A percentile compares a stretch with the other conserved stretches of the same genome.
phyloP scores from a whole-genome alignment of 2,888 invertebrate genomes.

The Orgyia antiqua region DNA sequence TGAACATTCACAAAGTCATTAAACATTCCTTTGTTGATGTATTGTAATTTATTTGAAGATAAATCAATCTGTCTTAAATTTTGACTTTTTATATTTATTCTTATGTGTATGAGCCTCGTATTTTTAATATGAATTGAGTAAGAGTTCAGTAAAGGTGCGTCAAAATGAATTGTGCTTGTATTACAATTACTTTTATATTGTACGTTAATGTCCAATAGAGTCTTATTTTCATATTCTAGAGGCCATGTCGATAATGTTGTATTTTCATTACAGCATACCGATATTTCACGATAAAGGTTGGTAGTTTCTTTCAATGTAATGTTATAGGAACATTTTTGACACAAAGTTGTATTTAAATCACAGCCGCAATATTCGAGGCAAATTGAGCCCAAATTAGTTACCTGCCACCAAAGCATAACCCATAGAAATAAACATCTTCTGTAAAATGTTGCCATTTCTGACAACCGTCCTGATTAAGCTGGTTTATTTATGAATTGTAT shows the following conservation, averaged over 20 bases:
- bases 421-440: conserved; percentile 54
- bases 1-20: conserved; percentile 76
- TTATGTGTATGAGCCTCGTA: conserved; percentile 48
- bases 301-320: conserved; percentile 50
- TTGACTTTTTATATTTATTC: conserved; percentile 43
- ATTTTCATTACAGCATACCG: conserved; percentile 52
- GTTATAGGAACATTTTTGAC: conserved; percentile 57
- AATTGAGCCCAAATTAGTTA: conserved; percentile 46
- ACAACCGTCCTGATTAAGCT: conserved; percentile 38
- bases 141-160: conserved; percentile 47
- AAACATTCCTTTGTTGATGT: conserved; percentile 73
- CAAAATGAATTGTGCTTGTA: conserved; percentile 40
- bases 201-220: conserved; percentile 44
- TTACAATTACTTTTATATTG: conserved; percentile 46
- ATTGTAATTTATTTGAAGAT: conserved; percentile 76
- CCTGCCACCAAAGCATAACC: conserved; percentile 54
- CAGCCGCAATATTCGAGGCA: conserved; percentile 52
- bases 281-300: conserved; percentile 35
- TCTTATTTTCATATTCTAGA: conserved; percentile 49
- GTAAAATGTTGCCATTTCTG: conserved; percentile 59
- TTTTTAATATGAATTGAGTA: conserved; percentile 50
- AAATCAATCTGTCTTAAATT: conserved; percentile 79
- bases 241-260: conserved; percentile 33
- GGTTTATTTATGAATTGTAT: conserved; percentile 58
- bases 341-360: conserved; percentile 38